A percentile compares a stretch with the other conserved stretches of the same genome.
phyloP scores from a whole-genome alignment of 2,113 vertebrate genomes.

The Lophura nycthemera region DNA sequence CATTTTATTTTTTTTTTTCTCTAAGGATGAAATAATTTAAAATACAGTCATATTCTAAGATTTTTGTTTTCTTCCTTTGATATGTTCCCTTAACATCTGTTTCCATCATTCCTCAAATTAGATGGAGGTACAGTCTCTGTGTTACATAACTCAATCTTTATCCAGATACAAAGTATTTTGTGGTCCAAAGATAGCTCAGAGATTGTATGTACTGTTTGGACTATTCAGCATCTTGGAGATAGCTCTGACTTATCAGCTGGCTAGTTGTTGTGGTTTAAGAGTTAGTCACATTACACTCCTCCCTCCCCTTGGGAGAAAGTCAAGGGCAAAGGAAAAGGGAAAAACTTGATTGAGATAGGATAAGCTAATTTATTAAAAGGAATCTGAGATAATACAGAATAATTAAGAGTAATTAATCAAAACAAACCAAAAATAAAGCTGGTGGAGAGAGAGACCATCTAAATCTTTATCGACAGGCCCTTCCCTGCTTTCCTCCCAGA shows the following conservation, averaged over 20 bases:
- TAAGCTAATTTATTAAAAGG: too few species aligned
- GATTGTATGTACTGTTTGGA: not conserved
- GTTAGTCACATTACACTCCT: too few species aligned
- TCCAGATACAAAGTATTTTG: not conserved
- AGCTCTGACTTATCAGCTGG: not conserved
- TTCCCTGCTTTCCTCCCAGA: too few species aligned
- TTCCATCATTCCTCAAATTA: not conserved
- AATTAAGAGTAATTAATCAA: too few species aligned
- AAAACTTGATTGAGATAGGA: too few species aligned
- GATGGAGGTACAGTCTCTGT: not conserved
- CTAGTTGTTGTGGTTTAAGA: too few species aligned
- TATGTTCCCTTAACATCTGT: not conserved
- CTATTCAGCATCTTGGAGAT: not conserved
- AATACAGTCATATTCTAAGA: not conserved
- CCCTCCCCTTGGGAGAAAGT: too few species aligned
- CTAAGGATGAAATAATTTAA: not conserved
- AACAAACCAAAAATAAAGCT: too few species aligned
- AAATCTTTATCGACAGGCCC: too few species aligned
- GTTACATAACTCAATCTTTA: not conserved
- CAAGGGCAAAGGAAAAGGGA: too few species aligned
- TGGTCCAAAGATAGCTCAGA: not conserved
- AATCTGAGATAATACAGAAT: too few species aligned
- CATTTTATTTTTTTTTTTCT: not conserved
- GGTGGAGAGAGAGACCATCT: too few species aligned
- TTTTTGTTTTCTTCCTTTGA: conserved; percentile 1